Conservation (phyloP, 2,113 vertebrate species). For the Tichodroma muraria region DNA sequence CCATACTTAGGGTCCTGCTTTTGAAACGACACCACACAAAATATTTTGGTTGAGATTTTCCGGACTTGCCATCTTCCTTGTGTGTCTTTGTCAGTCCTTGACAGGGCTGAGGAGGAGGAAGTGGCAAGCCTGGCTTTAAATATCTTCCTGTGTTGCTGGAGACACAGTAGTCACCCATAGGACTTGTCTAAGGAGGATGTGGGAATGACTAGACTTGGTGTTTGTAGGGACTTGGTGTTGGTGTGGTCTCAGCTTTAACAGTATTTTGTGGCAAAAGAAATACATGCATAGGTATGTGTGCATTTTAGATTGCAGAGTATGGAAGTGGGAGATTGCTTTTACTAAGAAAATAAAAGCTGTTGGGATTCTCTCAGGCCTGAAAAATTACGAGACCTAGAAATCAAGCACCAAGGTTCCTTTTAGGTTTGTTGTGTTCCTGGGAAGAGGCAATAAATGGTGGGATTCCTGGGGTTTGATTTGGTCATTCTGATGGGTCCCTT, state of each 20-base stretch:
- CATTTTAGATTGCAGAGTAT: background rate
- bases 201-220: background rate
- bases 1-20: background rate
- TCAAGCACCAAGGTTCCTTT: background rate
- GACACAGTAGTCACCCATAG: background rate
- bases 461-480: background rate
- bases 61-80: background rate
- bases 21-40: background rate
- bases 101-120: background rate
- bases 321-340: background rate
- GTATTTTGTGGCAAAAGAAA: background rate
- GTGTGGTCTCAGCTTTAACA: background rate
- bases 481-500: background rate
- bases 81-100: background rate
- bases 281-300: rapidly evolving
- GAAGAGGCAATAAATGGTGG: background rate
- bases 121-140: background rate
- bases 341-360: background rate
- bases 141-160: background rate
- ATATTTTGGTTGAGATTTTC: background rate
- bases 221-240: background rate
- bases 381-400: background rate
- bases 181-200: background rate
- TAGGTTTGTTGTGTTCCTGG: background rate
- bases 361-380: background rate